Evolutionary conservation across 2,113 vertebrate species (phyloP), one percentile per base, ranked within the genome.

Genomic region (Podarcis raffonei): DNA sequence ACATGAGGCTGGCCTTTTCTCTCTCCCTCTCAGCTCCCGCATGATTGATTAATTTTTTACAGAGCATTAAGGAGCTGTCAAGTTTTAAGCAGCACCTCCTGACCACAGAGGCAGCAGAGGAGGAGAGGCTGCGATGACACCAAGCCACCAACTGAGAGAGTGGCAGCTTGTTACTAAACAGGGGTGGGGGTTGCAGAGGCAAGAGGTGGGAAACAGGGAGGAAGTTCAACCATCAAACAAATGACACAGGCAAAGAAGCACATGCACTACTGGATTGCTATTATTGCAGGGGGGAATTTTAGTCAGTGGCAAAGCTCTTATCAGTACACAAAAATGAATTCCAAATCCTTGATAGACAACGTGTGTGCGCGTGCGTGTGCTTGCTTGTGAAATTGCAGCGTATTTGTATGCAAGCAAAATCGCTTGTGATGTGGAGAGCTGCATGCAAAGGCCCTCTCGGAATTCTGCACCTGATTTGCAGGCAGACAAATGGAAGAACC

Each of bases 21-120:
- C 95, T 96, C 96, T 92, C 94, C 94, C 93, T 53, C 48, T 53
- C 48, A 53, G 48, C 48, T 53, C 48, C 48, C 48, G 92, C 95
- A 95, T 97, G 95, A 96, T 97, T 95, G 95, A 97, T 97, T 96
- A 96, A 95, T 94, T 94, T 94, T 96, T 96, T 94, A 93, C 93
- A 94, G 92, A 94, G 94, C 92, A 93, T 94, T 93, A 94, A 94
- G 93, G 95, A 94, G 94, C 94, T 96, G 94, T 94, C 94, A 93
- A 94, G 95, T 95, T 96, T 96, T 95, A 95, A 96, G 94, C 94
- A 96, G 95, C 95, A 95, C 95, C 95, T 96, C 93, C 92, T 94
- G 93, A 95, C 93, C 94, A 95, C 91, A 95, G 94, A 90, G 94
- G 95, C 93, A 91, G 95, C 89, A 90, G 94, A 90, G 92, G 93